Base-by-base conservation (phyloP, 2,797 vertebrate genomes). In the Anomalospiza imberbis region DNA sequence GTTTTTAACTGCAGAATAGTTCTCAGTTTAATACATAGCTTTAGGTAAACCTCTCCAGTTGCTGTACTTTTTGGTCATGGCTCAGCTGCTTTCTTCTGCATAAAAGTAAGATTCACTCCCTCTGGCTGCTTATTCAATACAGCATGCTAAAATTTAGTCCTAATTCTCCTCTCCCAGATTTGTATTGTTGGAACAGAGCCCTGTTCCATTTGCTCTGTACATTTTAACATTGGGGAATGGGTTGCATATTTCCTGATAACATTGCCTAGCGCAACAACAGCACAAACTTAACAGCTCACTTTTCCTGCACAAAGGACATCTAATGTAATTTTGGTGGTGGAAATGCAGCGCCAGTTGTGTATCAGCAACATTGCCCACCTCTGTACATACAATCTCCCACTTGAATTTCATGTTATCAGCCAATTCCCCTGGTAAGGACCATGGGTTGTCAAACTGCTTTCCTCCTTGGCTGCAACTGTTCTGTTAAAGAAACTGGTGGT, bases 1-100 rank as follows among this genome's bases (percentile, higher is more conserved):
- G 15, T 63, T 91, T 85, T 62, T 51, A 91, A 36, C 40, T 61
- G 36, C 44, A 80, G 34, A 75, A 66, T 40, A 72, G 44, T 66
- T 47, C 29, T 42, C 38, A 26, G 40, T 65, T 85, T 81, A 72
- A 88, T 22, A 68, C 10, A 31, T 1, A 62, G 51, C 70, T 94
- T 84, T 62, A 61, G 61, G 48, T 53, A 89, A 89, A 75, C 29
- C 24, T 89, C 29, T 85, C 29, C 58, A 62, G 19, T 58, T 91
- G 55, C 70, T 88, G 31, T 88, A 60, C 60, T 38, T 80, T n/a
- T 75, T 78, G 71, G 68, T 67, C 5, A 7, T 29, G 21, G 45
- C 55, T 89, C 10, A 2, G 42, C 36, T 26, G 10, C 34, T 75
- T 94, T 65, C 26, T 63, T 78, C 54, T 48, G 12, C 57, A 53